Conservation (phyloP, 2,797 vertebrate species). For the Lophotriccus pileatus region DNA sequence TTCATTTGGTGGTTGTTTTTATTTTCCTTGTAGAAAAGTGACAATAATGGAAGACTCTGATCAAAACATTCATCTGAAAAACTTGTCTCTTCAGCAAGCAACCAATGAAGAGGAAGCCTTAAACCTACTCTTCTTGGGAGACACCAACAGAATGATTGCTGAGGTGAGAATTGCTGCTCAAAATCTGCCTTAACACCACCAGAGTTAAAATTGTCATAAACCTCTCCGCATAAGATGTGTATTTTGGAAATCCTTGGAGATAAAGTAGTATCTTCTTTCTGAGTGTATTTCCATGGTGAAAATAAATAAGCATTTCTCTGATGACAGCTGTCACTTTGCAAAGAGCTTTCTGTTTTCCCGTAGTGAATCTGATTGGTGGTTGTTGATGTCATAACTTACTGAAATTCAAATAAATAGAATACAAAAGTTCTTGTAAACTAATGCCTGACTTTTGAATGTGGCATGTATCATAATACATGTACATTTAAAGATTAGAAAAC, state of each 20-base stretch:
- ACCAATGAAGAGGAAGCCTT: slow-evolving; percentile 92
- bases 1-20: not conserved
- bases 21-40: slow-evolving; percentile 81
- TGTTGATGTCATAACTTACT: not conserved
- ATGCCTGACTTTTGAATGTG: not conserved
- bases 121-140: slow-evolving; percentile 94
- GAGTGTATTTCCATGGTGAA: not conserved
- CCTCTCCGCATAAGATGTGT: not conserved
- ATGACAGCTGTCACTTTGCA: not conserved
- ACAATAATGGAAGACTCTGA: slow-evolving; percentile 91
- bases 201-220: not conserved
- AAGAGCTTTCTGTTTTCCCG: not conserved
- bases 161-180: slow-evolving; percentile 79
- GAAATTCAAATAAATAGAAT: not conserved
- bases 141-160: slow-evolving; percentile 97
- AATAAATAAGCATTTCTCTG: not conserved
- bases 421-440: not conserved
- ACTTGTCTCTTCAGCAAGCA: slow-evolving; percentile 90
- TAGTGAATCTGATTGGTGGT: not conserved
- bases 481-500: not conserved
- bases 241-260: not conserved
- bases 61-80: slow-evolving; percentile 95
- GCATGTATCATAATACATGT: not conserved
- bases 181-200: not conserved
- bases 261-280: not conserved